Evolutionary conservation across 2,113 vertebrate species (phyloP).

Genomic region (Cinclus mexicanus): DNA sequence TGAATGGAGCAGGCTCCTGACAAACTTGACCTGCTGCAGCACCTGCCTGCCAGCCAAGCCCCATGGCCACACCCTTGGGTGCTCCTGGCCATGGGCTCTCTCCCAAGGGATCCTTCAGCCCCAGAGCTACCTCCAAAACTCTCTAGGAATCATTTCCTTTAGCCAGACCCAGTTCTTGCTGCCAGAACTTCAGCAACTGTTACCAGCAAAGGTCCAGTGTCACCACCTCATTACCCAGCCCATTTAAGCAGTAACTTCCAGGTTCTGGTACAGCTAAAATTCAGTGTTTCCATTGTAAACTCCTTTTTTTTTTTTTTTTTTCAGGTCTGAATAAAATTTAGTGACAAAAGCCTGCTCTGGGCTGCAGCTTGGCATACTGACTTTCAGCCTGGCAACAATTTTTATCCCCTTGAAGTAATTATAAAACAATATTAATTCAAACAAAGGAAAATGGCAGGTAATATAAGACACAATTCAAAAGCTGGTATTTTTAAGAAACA

Average conservation of each 20-base stretch:
- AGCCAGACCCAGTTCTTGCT: not conserved
- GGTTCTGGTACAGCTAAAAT: not conserved
- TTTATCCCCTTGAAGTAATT: conserved; percentile 21
- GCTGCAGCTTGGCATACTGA: not conserved
- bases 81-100: not conserved
- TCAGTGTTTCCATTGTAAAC: conserved; percentile 12
- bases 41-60: not conserved
- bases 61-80: not conserved
- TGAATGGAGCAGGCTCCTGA: not conserved
- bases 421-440: conserved; percentile 9
- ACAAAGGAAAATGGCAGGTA: conserved; percentile 34
- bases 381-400: not conserved
- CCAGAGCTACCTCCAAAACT: not conserved
- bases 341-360: conserved; percentile 3
- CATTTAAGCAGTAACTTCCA: not conserved
- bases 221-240: not conserved
- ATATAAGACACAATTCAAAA: not conserved
- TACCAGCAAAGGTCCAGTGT: not conserved
- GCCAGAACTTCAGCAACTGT: not conserved
- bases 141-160: not conserved
- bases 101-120: not conserved
- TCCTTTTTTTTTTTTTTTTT: not conserved
- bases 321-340: not conserved
- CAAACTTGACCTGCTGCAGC: not conserved
- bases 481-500: not conserved